Conservation (phyloP, 2,888 invertebrate species). For the Pristionchus mayeri region DNA sequence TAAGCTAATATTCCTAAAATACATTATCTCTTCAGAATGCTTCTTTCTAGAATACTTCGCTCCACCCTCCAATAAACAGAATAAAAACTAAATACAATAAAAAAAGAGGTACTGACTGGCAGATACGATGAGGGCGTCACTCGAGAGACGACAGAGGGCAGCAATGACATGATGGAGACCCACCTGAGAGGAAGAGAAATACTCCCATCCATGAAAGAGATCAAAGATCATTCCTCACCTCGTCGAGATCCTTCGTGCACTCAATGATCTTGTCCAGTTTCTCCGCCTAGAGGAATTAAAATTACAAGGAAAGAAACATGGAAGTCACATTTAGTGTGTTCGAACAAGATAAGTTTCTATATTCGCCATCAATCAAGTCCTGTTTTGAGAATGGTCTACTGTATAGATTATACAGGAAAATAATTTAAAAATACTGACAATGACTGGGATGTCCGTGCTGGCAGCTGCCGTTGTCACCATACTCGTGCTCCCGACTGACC, state of each 20-base stretch:
- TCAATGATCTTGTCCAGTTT: slow-evolving; percentile 50
- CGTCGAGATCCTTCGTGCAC: slow-evolving; percentile 43
- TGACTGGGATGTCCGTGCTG: slow-evolving; percentile 92
- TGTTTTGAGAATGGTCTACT: no score
- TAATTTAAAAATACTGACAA: slow-evolving; percentile 77
- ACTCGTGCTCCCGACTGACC: slow-evolving; percentile 73
- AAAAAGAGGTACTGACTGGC: slow-evolving; percentile 6
- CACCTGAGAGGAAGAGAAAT: neutral
- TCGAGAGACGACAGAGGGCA: slow-evolving; percentile 93
- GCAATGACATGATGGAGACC: slow-evolving; percentile 92
- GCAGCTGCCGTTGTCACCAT: slow-evolving; percentile 92
- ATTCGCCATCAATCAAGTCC: neutral
- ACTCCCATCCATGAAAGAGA: no score
- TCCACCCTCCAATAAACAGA: no score
- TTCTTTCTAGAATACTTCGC: no score
- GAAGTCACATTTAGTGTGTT: no score
- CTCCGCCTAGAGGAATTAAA: neutral
- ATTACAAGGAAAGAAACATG: no score
- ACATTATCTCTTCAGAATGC: no score
- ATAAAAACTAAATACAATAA: neutral
- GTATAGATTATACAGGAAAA: neutral
- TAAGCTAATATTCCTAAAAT: no score
- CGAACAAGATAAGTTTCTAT: no score
- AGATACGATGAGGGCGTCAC: slow-evolving; percentile 81
- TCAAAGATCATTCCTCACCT: slow-evolving; percentile 12